A percentile compares a stretch with the other conserved stretches of the same genome.
phyloP scores from a whole-genome alignment of 1,140 invertebrate species.

The Venustaconcha ellipsiformis region DNA sequence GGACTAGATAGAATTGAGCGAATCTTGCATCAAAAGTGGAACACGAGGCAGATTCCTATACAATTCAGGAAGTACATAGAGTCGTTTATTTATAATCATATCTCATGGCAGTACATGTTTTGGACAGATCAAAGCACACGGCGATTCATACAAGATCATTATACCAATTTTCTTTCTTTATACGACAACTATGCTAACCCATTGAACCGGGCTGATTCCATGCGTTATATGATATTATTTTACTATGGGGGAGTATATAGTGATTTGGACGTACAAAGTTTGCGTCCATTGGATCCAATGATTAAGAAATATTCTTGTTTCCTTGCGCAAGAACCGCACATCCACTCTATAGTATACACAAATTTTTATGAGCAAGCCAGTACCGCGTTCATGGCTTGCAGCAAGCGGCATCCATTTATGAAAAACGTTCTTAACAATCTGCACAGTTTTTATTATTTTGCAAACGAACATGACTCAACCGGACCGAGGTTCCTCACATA shows the following conservation, averaged over 20 bases:
- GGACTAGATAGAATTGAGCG: no score
- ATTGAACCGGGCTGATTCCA: constrained; percentile 49
- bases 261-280: constrained; percentile 53
- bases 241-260: constrained; percentile 55
- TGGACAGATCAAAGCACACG: constrained; percentile 52
- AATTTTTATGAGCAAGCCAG: constrained; percentile 41
- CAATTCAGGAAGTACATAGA: constrained; percentile 38
- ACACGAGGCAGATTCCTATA: constrained; percentile 36
- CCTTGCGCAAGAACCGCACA: constrained; percentile 46
- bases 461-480: no score
- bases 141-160: constrained; percentile 40
- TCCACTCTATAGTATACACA: no score
- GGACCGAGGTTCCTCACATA: no score
- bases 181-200: constrained; percentile 43
- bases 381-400: constrained; percentile 53
- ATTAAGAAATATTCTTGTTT: constrained; percentile 46
- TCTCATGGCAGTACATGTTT: constrained; percentile 56
- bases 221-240: constrained; percentile 53
- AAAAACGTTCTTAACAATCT: constrained; percentile 41
- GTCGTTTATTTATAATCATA: constrained; percentile 43
- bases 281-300: constrained; percentile 39
- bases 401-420: constrained; percentile 48
- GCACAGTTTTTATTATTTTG: no score
- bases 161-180: constrained; percentile 38
- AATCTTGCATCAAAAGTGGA: constrained; percentile 59